A percentile compares a stretch with the other conserved stretches of the same genome.
Evolutionary conservation across 2,113 vertebrate genomes (phyloP).

Genomic region (Hippocampus mohnikei): DNA sequence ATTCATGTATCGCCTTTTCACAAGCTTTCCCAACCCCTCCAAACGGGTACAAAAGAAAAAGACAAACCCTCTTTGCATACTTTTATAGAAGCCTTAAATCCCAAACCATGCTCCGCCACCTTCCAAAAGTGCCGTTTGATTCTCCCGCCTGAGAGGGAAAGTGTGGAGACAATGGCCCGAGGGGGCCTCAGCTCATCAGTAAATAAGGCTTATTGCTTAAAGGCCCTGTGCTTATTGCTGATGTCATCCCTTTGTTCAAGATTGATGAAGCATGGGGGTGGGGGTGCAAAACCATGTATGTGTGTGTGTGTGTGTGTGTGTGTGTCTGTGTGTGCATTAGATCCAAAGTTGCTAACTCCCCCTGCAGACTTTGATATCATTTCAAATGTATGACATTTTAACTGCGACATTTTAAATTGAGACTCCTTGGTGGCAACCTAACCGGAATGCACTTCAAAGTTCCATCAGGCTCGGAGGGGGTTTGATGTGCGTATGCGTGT

Average conservation of each 20-base stretch:
- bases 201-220: conserved; percentile 83
- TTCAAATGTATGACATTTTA: conserved; percentile 72
- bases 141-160: conserved; percentile 69
- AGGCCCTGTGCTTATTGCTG: conserved; percentile 77
- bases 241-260: conserved; percentile 81
- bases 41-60: background rate
- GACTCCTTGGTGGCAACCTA: conserved; percentile 65
- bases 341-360: conserved; percentile 56
- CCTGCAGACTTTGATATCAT: conserved; percentile 60
- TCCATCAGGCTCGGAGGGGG: conserved; percentile 61
- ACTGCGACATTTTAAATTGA: conserved; percentile 61
- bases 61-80: conserved; percentile 67
- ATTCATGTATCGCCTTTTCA: background rate
- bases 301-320: conserved; percentile 33
- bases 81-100: conserved; percentile 73
- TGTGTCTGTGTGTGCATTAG: conserved; percentile 32
- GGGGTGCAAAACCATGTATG: conserved; percentile 39
- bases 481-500: background rate
- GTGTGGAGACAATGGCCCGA: conserved; percentile 77
- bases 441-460: conserved; percentile 71
- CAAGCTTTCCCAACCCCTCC: background rate
- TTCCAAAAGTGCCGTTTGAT: conserved; percentile 82
- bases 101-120: conserved; percentile 81
- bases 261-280: conserved; percentile 67
- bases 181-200: conserved; percentile 83